Evolutionary conservation across 92 coral and sea anemone species (phyloP), one percentile per base, ranked within the genome.

Genomic region (Epizoanthus illoricatus): DNA sequence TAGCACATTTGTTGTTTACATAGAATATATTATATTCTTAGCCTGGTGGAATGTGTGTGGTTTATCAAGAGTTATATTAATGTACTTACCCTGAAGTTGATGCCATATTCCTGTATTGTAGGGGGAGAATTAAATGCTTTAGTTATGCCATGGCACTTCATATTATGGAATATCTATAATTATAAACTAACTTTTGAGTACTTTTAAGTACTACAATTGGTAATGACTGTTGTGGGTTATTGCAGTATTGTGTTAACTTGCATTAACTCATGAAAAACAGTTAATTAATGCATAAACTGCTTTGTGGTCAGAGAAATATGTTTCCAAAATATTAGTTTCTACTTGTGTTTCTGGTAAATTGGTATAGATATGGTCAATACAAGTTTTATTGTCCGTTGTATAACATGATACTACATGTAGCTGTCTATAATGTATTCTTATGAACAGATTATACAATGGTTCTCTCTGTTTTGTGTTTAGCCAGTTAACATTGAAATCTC

Each of bases 401-500:
- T 60, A 42, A 2, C 60, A 74, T 11, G 80, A 74, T 13, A 74
- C 52, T n/a, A n/a, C n/a, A n/a, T n/a, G n/a, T 0, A 74, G 62
- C 11, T 47, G 80, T 58, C 28, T 47, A 60, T 74, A 74, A 45
- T 74, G 59, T 18, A 13, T 74, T 45, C 16, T 74, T 4, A 47
- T 47, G 47, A 49, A 74, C 13, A 74, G 62, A 74, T 74, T 74
- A 18, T 74, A 49, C 12, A 74, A 47, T 60, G 63, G 41, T 74
- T 2, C 33, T 23, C 63, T 74, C 52, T 42, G 60, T 60, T 23
- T 41, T 65, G 24, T 65, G 59, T 49, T 69, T 42, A 43, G 60
- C 84, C 75, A 81, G 78, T 67, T 33, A 4, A 52, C 76, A 80
- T 81, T 67, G 78, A 81, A 73, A 73, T 58, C 71, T 49, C 63